A percentile compares a stretch with the other conserved stretches of the same genome.
Evolutionary conservation across 2,113 vertebrate species (phyloP).

Genomic region (Xiphophorus hellerii): DNA sequence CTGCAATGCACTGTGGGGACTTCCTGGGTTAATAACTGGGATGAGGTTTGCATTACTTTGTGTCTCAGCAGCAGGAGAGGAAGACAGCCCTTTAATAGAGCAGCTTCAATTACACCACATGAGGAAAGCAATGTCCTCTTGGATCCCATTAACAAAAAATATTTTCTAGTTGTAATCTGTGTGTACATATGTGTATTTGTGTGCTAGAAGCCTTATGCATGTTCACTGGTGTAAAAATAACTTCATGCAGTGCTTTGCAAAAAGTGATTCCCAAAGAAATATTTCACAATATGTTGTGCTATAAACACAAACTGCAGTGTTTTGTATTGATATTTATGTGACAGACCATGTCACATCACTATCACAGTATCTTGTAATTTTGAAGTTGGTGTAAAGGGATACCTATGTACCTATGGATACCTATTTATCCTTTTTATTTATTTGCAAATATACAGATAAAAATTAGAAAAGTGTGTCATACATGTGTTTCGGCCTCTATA

Average conservation of each 20-base stretch:
- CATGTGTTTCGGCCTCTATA: background rate
- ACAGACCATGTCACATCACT: background rate
- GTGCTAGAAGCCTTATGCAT: conserved; percentile 1
- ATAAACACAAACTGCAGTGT: background rate
- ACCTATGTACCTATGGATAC: no score
- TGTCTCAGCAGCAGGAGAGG: conserved; percentile 75
- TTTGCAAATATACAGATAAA: background rate
- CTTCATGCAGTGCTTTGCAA: background rate
- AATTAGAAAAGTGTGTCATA: background rate
- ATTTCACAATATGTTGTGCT: background rate
- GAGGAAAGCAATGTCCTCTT: conserved; percentile 70
- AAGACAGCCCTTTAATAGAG: conserved; percentile 80
- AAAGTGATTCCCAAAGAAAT: background rate
- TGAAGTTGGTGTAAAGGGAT: no score
- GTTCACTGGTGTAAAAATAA: background rate
- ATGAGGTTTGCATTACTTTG: conserved; percentile 74
- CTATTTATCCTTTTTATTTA: no score
- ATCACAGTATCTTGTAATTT: background rate
- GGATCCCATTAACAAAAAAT: conserved; percentile 76
- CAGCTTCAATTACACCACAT: conserved; percentile 80
- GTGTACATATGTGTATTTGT: conserved; percentile 6
- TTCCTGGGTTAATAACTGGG: conserved; percentile 81
- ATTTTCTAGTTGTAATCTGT: conserved; percentile 42
- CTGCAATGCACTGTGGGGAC: conserved; percentile 68
- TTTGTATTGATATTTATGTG: background rate